Conservation (phyloP, 1,140 invertebrate genomes). For the Drosophila burlai region DNA sequence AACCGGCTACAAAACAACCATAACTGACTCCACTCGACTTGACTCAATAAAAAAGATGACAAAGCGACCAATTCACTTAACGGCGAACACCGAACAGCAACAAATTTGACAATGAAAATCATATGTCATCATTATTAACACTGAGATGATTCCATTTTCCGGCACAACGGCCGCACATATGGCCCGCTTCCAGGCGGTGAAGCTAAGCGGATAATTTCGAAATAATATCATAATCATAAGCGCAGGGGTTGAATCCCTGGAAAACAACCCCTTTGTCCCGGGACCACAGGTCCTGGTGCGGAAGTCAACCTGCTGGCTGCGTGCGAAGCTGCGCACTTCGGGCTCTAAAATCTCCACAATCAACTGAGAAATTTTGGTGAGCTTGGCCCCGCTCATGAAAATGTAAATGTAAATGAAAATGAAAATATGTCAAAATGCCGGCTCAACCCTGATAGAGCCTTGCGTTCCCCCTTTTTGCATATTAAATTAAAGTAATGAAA, state of each 20-base stretch:
- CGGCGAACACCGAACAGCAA: conserved; percentile 27
- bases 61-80: conserved; percentile 82
- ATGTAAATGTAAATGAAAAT: conserved; percentile 66
- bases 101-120: conserved; percentile 85
- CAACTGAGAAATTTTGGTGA: conserved; percentile 72
- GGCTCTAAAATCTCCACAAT: conserved; percentile 65
- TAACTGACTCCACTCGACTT: conserved; percentile 54
- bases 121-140: conserved; percentile 85
- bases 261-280: conserved; percentile 24
- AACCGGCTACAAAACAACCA: conserved; percentile 61
- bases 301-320: conserved; percentile 77
- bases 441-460: conserved; percentile 27
- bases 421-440: conserved; percentile 79
- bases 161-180: conserved; percentile 74
- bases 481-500: conserved; percentile 84
- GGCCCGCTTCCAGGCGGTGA: conserved; percentile 68
- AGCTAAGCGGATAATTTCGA: conserved; percentile 85
- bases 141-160: conserved; percentile 84
- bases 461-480: conserved; percentile 61
- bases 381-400: conserved; percentile 41
- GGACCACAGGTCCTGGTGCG: conserved; percentile 15
- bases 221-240: conserved; percentile 85
- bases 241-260: conserved; percentile 40
- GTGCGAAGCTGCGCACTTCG: conserved; percentile 76
- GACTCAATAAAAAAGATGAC: conserved; percentile 69